Percentiles rank a stretch among this genome's conserved stretches.
phyloP scores from a whole-genome alignment of 1,140 invertebrate genomes.

The Drosophila sucinea region DNA sequence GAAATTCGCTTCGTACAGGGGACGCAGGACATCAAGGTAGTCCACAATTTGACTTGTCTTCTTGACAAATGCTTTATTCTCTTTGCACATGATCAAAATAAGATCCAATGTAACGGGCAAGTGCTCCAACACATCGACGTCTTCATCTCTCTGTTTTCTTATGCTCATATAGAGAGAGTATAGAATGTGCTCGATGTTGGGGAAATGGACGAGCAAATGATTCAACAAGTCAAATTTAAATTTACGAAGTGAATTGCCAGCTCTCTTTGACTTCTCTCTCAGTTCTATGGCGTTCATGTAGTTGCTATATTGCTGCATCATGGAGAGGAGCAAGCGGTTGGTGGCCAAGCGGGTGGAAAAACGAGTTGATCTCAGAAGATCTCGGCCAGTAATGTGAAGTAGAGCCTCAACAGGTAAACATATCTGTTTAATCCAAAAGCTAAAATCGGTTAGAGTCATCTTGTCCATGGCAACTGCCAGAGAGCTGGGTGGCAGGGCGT shows the following conservation, averaged over 20 bases:
- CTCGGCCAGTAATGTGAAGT: slow-evolving; percentile 55
- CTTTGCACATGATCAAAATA: slow-evolving; percentile 70
- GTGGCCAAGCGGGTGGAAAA: slow-evolving; percentile 48
- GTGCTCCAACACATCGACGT: slow-evolving; percentile 61
- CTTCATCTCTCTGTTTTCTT: slow-evolving; percentile 8
- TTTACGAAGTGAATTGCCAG: slow-evolving; percentile 64
- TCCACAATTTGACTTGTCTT: slow-evolving; percentile 76
- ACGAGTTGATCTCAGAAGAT: slow-evolving; percentile 20
- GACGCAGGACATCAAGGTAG: slow-evolving; percentile 74
- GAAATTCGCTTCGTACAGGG: slow-evolving; percentile 62
- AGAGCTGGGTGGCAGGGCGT: slow-evolving; percentile 64
- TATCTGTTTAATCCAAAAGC: slow-evolving; percentile 74
- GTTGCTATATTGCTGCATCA: slow-evolving; percentile 79
- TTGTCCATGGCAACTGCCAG: slow-evolving; percentile 73
- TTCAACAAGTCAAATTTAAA: slow-evolving; percentile 82
- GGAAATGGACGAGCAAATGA: slow-evolving; percentile 74
- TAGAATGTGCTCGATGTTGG: slow-evolving; percentile 68
- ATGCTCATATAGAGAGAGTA: slow-evolving; percentile 65
- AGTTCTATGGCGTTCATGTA: slow-evolving; percentile 63
- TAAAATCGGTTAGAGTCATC: slow-evolving; percentile 73
- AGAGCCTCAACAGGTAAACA: slow-evolving; percentile 72
- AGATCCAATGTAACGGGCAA: slow-evolving; percentile 74
- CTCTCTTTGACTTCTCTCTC: slow-evolving; percentile 65
- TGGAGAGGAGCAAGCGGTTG: slow-evolving; percentile 59
- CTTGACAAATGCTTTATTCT: slow-evolving; percentile 77